Evolutionary conservation across 1,140 invertebrate genomes (phyloP).

Genomic region (Papilio aristodemus): DNA sequence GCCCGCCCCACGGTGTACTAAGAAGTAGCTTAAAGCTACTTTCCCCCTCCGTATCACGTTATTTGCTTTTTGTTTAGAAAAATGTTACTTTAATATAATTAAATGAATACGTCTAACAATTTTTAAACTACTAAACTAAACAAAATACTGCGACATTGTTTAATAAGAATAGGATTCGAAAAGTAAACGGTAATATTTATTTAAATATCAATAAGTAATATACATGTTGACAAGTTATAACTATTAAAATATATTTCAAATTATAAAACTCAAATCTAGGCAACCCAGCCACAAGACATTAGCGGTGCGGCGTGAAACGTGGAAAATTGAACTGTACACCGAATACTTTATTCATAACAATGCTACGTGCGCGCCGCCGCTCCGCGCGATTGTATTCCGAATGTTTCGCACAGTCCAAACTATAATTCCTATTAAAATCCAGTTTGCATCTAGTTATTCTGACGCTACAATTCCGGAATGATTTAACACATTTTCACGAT

Average conservation of each 20-base stretch:
- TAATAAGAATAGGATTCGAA: no score
- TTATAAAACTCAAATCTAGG: slow-evolving; percentile 8
- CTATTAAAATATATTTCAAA: not conserved
- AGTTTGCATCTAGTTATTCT: slow-evolving; percentile 26
- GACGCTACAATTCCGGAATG: slow-evolving; percentile 17
- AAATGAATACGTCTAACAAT: no score
- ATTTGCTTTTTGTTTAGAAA: slow-evolving; percentile 10
- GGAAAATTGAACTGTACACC: slow-evolving; percentile 50
- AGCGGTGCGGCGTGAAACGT: slow-evolving; percentile 43
- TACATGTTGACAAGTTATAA: no score
- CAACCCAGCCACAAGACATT: slow-evolving; percentile 48
- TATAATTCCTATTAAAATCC: slow-evolving; percentile 33
- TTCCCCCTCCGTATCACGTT: not conserved
- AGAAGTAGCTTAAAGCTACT: slow-evolving; percentile 28
- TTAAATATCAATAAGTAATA: no score
- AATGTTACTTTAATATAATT: not conserved
- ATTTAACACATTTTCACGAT: not conserved
- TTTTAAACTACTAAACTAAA: no score
- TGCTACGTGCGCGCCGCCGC: slow-evolving; percentile 39
- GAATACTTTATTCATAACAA: slow-evolving; percentile 49
- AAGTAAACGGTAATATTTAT: no score
- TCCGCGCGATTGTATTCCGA: slow-evolving; percentile 33
- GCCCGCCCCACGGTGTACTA: not conserved
- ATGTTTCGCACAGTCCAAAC: slow-evolving; percentile 42
- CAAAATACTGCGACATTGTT: no score